Base-by-base conservation (phyloP, 2,888 invertebrate genomes). In the Neuroscelio doddi region DNA sequence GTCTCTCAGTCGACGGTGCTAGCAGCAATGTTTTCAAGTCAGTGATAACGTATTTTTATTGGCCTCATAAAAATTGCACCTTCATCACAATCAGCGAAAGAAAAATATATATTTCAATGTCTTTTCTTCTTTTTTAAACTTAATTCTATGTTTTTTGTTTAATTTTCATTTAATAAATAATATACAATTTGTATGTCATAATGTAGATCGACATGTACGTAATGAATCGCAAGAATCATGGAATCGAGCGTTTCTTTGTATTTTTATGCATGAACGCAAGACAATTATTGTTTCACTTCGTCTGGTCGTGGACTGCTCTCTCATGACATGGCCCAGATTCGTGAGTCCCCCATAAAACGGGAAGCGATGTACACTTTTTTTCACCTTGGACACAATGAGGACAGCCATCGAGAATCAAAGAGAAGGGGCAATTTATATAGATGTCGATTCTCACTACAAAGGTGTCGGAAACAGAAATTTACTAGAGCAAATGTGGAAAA, bases 301-400 rank as follows among this genome's bases (percentile, higher is more conserved):
- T 10, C 15, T 61, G 44, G 44, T 49, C 49, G 52, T 52, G 53
- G 44, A 44, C 49, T 49, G 36, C 49, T 61, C 53, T 61, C 61
- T 42, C 53, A 49, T 49, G 53, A 44, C 49, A 53, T 53, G 61
- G 41, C 61, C 61, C 38, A 61, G 61, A 61, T 61, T 15, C 30
- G 46, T 24, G 41, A 49, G 51, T 51, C 42, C 47, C 52, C 50
- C 45, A 26, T 49, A 29, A 45, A 44, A 45, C 58, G 58, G 58
- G 50, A 58, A 58, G 58, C 34, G 41, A 58, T 50, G 58, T 27
- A 32, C 42, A 49, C 34, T 44, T 58, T 26, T 58, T 58, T 58
- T 38, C 36, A 17, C 44, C 32, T 7, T 15, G 16, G 58, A 45
- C 30, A 44, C 45, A 58, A 51, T 45, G 50, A 58, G 58, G 45